Base-by-base conservation (phyloP, 92 coral and sea anemone species). In the Nematostella vectensis region DNA sequence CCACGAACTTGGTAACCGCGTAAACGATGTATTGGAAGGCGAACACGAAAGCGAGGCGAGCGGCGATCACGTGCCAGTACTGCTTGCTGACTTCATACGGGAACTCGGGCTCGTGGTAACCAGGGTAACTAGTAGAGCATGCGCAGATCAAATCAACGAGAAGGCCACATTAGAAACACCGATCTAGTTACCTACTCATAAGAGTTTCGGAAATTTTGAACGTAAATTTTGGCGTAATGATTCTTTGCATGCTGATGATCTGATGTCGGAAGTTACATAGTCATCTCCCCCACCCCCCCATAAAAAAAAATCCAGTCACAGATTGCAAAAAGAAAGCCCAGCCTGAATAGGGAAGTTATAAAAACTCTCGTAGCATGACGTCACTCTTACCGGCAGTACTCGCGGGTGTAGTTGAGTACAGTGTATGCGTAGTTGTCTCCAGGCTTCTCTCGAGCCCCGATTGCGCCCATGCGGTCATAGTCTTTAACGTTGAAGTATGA, bases 21-120 rank as follows among this genome's bases (percentile, higher is more conserved):
- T 86, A 93, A 52, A 93, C 99, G 68, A 86, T n/a, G 66, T 85
- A 93, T 78, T 93, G 99, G 81, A 93, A 93, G 13, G 76, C 77
- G 39, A 93, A 74, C 28, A 93, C 99, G 51, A 93, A 93, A 3
- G 89, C 86, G 21, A 93, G 61, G 33, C 93, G 85, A 17, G 85
- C 96, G 22, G 95, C 85, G 18, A 88, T 83, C 68, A 93, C 93
- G 55, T 93, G 99, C 83, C 94, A 83, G 79, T 93, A 83, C 57
- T 93, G 85, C 54, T 93, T 86, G 48, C 80, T 81, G 43, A 70
- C 83, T 17, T 45, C 70, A 60, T 86, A 93, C 27, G 95, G 95
- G 2, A 25, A 15, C 1, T 71, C 57, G 0, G 67, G 61, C 25
- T 80, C 83, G 18, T 54, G 79, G 44, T 80, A 85, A n/a, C 95